phyloP scores from a whole-genome alignment of 2,113 vertebrate genomes.

The Amazona guildingii region DNA sequence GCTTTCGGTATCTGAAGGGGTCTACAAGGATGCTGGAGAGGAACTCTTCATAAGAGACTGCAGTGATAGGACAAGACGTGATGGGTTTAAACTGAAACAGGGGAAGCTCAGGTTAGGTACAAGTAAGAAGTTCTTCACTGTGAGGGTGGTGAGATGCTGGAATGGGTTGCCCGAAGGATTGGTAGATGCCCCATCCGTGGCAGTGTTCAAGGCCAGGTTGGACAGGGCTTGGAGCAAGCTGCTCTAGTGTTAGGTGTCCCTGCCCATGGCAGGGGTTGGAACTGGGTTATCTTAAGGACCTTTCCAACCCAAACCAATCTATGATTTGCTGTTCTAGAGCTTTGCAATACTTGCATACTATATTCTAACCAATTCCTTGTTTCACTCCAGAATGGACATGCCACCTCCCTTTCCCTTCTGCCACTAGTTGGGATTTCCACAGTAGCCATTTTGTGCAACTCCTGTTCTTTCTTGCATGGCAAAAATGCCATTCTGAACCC shows the following conservation, averaged over 20 bases:
- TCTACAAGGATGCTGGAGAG: background rate
- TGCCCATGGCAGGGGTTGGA: background rate
- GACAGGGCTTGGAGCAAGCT: background rate
- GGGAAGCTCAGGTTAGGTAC: background rate
- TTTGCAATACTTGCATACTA: accelerated
- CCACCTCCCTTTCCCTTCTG: background rate
- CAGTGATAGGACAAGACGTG: background rate
- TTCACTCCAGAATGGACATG: background rate
- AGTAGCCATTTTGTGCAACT: background rate
- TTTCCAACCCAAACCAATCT: background rate
- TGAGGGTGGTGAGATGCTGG: background rate
- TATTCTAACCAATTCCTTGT: background rate
- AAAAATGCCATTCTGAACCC: background rate
- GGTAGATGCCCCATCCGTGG: background rate
- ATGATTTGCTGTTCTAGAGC: background rate
- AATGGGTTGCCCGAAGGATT: background rate
- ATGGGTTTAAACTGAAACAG: background rate
- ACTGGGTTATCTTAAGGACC: too few species aligned
- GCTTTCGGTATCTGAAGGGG: background rate
- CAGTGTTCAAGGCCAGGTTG: background rate
- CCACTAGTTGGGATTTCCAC: background rate
- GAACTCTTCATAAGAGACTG: background rate
- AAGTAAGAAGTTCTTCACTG: background rate
- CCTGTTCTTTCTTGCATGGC: accelerated
- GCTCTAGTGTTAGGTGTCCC: background rate